Conservation (phyloP, 2,797 vertebrate species). For the Pseudomugil gertrudae region DNA sequence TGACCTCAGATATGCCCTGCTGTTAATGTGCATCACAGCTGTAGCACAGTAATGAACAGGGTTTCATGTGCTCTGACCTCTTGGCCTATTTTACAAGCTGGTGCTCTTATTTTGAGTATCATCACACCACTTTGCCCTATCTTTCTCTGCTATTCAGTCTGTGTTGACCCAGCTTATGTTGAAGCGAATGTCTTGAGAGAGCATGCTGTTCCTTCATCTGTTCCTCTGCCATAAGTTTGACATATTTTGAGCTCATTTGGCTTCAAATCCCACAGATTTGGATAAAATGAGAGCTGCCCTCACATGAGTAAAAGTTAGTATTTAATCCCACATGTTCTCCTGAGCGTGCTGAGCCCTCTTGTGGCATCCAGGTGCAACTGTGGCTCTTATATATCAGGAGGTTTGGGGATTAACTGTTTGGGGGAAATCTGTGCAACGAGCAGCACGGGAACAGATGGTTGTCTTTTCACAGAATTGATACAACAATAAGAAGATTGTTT, state of each 20-base stretch:
- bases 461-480: slow-evolving; percentile 40
- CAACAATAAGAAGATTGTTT: slow-evolving; percentile 36
- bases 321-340: neutral
- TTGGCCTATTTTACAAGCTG: slow-evolving; percentile 38
- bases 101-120: neutral
- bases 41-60: slow-evolving; percentile 23
- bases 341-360: slow-evolving; percentile 56
- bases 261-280: slow-evolving; percentile 14
- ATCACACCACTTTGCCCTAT: neutral
- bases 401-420: slow-evolving; percentile 70
- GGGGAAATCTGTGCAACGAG: slow-evolving; percentile 55
- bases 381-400: slow-evolving; percentile 33
- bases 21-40: slow-evolving; percentile 32
- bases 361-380: slow-evolving; percentile 60
- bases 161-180: neutral
- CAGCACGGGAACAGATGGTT: slow-evolving; percentile 63
- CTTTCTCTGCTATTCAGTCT: neutral
- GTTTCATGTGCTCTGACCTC: slow-evolving; percentile 28
- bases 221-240: neutral
- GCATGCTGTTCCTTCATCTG: neutral
- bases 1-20: slow-evolving; percentile 25
- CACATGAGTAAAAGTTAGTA: neutral
- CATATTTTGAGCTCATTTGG: slow-evolving; percentile 8
- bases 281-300: slow-evolving; percentile 2
- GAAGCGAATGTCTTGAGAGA: neutral